These are phyloP conservation scores for Oreocharis arfaki DNA, from an alignment of 2,113 vertebrate genomes.

Conservation along the genomic window DNA sequence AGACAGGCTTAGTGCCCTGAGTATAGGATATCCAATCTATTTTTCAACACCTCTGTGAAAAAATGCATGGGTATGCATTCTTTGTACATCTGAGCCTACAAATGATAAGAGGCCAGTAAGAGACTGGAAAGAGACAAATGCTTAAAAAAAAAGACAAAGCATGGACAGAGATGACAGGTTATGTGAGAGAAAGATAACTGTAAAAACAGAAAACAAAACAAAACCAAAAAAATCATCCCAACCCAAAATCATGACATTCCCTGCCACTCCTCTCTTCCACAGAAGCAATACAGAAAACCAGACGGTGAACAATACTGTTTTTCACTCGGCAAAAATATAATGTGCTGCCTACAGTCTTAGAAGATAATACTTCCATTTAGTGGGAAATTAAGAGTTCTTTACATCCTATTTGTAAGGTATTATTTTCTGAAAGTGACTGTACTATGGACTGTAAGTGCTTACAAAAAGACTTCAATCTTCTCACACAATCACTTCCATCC, in stretches of 20 bases:
- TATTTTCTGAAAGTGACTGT: neutral
- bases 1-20: neutral
- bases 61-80: neutral
- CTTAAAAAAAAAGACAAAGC: neutral
- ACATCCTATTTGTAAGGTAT: neutral
- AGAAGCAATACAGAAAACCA: neutral
- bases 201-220: neutral
- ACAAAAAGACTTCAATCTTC: neutral
- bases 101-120: neutral
- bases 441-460: neutral
- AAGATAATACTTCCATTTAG: neutral
- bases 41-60: neutral
- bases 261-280: accelerated
- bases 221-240: neutral
- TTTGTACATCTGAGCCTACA: neutral
- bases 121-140: neutral
- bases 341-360: neutral
- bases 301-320: neutral
- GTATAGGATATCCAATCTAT: neutral
- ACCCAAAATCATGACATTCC: neutral
- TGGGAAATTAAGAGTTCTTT: neutral
- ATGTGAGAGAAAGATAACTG: neutral
- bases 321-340: neutral
- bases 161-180: neutral
- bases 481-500: neutral